Evolutionary conservation across 92 coral and sea anemone species (phyloP).

Genomic region (Phenganax subtilis): DNA sequence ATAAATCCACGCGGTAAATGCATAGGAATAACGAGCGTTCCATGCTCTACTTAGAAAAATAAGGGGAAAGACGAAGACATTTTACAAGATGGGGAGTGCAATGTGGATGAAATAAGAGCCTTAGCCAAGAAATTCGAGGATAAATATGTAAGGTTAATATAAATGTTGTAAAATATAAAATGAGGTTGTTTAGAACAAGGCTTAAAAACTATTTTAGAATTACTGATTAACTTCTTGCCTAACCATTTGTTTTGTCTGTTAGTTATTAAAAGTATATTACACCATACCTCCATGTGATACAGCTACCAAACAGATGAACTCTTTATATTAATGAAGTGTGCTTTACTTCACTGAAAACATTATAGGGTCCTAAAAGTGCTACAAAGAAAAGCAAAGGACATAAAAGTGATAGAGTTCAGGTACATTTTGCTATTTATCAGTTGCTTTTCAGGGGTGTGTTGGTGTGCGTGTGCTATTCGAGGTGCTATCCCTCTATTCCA

Average conservation of each 20-base stretch:
- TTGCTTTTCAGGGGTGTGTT: neutral
- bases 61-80: slow-evolving; percentile 57
- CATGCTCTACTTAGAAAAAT: slow-evolving; percentile 47
- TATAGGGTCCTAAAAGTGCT: slow-evolving; percentile 37
- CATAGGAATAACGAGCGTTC: neutral
- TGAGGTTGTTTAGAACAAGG: neutral
- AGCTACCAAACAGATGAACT: neutral
- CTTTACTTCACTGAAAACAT: neutral
- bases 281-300: neutral
- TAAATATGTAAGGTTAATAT: slow-evolving; percentile 76
- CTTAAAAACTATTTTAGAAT: neutral
- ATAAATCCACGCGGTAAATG: neutral
- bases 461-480: neutral
- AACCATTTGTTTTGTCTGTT: slow-evolving; percentile 3
- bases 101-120: slow-evolving; percentile 70
- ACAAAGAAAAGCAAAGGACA: slow-evolving; percentile 28
- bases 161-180: neutral
- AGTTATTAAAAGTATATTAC: neutral
- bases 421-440: neutral
- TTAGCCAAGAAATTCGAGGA: slow-evolving; percentile 96
- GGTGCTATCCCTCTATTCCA: neutral
- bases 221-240: neutral
- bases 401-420: slow-evolving; percentile 35
- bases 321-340: neutral
- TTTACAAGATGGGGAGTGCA: slow-evolving; percentile 65